A percentile compares a stretch with the other conserved stretches of the same genome.
phyloP scores from a whole-genome alignment of 2,888 invertebrate genomes.

The Cantharis flavilabris region DNA sequence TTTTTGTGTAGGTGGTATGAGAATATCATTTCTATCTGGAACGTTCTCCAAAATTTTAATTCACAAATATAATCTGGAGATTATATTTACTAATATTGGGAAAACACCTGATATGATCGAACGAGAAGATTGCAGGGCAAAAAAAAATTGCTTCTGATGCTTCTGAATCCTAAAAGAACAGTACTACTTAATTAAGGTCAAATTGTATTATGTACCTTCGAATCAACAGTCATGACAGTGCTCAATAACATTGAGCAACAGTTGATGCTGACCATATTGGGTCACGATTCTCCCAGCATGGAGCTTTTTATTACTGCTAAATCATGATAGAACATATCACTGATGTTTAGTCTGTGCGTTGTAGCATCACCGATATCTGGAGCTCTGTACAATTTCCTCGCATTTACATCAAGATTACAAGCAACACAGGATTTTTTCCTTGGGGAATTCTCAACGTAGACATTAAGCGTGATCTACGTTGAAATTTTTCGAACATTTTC shows the following conservation, averaged over 20 bases:
- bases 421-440: background rate
- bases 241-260: background rate
- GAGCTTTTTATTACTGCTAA: background rate
- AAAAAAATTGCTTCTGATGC: background rate
- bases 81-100: no score
- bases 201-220: background rate
- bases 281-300: background rate
- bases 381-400: background rate
- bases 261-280: background rate
- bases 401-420: background rate
- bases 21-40: background rate
- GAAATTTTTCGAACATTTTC: background rate
- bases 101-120: no score
- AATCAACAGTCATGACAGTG: background rate
- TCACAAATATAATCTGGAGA: background rate
- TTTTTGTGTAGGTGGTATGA: slow-evolving; percentile 9
- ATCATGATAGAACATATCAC: background rate
- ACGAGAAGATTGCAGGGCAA: no score
- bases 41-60: background rate
- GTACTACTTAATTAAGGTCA: background rate
- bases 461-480: background rate
- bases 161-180: background rate
- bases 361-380: background rate
- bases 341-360: background rate
- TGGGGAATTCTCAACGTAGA: background rate